A percentile compares a stretch with the other conserved stretches of the same genome.
Evolutionary conservation across 2,888 invertebrate species (phyloP).

Genomic region (Drosophila subquinaria): DNA sequence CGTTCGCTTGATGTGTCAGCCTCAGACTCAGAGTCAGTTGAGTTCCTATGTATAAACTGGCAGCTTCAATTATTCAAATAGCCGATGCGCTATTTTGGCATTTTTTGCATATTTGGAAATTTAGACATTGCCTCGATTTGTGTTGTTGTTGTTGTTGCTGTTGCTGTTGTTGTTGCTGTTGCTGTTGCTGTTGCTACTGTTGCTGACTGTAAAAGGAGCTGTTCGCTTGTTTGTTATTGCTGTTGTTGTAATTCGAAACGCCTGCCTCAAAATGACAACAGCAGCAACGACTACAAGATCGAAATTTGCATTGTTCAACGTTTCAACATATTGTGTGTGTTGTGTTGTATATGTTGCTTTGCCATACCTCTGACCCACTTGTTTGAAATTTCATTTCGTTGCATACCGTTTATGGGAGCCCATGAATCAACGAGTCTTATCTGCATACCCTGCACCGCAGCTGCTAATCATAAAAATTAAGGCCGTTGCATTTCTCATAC

Average conservation of each 20-base stretch:
- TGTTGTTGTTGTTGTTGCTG: slow-evolving; percentile 24
- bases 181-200: slow-evolving; percentile 14
- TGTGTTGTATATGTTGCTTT: slow-evolving; percentile 23
- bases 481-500: slow-evolving; percentile 62
- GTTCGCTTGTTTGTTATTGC: slow-evolving; percentile 19
- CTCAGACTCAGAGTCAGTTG: background rate
- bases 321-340: slow-evolving; percentile 34
- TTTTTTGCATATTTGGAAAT: slow-evolving; percentile 70
- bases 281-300: slow-evolving; percentile 39
- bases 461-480: slow-evolving; percentile 77
- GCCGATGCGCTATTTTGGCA: slow-evolving; percentile 55
- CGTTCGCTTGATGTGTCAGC: slow-evolving; percentile 3
- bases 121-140: slow-evolving; percentile 50
- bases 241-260: slow-evolving; percentile 58
- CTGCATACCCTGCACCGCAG: slow-evolving; percentile 55
- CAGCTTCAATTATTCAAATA: slow-evolving; percentile 56
- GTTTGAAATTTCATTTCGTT: slow-evolving; percentile 63
- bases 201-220: slow-evolving; percentile 10
- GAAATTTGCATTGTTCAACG: slow-evolving; percentile 69
- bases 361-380: slow-evolving; percentile 71
- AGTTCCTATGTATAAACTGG: slow-evolving; percentile 13
- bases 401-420: slow-evolving; percentile 60
- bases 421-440: slow-evolving; percentile 64
- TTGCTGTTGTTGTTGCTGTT: slow-evolving; percentile 19
- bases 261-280: slow-evolving; percentile 60